Evolutionary conservation across 2,113 vertebrate species (phyloP).

Genomic region (Muntiacus reevesi): DNA sequence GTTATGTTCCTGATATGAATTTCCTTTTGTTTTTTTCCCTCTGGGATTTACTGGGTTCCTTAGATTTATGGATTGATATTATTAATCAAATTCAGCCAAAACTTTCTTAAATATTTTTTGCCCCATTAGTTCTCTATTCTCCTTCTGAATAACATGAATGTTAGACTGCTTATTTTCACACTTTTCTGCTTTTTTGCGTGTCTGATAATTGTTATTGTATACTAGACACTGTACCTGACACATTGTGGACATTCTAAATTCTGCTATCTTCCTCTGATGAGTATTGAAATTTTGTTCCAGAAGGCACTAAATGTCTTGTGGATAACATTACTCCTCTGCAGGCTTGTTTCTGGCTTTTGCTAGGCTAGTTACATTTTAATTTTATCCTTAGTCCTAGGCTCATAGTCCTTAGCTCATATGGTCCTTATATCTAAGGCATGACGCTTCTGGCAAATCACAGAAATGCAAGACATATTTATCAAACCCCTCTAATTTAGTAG

Average conservation of each 20-base stretch:
- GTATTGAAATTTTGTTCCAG: neutral
- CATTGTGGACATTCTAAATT: neutral
- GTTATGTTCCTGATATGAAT: neutral
- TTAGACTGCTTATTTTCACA: neutral
- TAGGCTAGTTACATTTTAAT: neutral
- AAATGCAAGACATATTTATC: neutral
- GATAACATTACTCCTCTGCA: neutral
- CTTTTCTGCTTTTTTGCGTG: neutral
- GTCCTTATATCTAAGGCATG: neutral
- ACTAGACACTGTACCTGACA: neutral
- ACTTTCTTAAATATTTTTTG: neutral
- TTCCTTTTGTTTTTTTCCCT: neutral
- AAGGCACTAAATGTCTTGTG: neutral
- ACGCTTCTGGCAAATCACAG: neutral
- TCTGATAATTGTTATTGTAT: neutral
- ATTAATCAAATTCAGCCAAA: neutral
- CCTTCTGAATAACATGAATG: neutral
- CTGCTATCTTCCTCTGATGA: neutral
- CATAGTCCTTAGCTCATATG: neutral
- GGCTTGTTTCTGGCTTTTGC: neutral
- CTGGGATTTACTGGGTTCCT: neutral
- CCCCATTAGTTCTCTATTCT: neutral
- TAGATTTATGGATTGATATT: neutral
- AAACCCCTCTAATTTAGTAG: neutral
- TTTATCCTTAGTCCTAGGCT: neutral